Percentiles rank a stretch among this genome's conserved stretches.
phyloP scores from a whole-genome alignment of 2,113 vertebrate species.

The Cyanistes caeruleus region DNA sequence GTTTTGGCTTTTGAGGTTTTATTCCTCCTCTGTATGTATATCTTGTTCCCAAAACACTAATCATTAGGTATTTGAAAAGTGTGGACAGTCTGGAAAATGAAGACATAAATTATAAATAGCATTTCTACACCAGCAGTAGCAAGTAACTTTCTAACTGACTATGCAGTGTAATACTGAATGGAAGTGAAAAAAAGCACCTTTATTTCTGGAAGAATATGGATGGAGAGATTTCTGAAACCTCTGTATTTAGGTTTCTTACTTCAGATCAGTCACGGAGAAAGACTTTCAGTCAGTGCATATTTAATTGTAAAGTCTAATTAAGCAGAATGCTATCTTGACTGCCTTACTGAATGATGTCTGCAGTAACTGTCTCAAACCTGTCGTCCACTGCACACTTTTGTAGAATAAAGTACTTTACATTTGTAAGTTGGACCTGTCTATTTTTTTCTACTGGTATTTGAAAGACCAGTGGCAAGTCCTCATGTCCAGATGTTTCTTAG shows the following conservation, averaged over 20 bases:
- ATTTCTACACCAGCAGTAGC: neutral
- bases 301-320: neutral
- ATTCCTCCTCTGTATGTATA: accelerated
- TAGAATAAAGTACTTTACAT: neutral
- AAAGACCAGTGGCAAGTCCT: neutral
- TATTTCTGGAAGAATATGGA: neutral
- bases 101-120: neutral
- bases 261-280: neutral
- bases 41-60: neutral
- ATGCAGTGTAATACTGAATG: neutral
- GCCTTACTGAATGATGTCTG: neutral
- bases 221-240: neutral
- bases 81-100: neutral
- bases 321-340: neutral
- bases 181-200: neutral
- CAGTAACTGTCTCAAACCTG: neutral
- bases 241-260: neutral
- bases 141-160: neutral
- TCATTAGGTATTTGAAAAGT: neutral
- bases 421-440: neutral
- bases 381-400: neutral
- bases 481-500: neutral
- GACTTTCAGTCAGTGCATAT: neutral
- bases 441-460: neutral
- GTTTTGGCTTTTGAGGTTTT: neutral